phyloP scores from a whole-genome alignment of 92 coral and sea anemone species.

The Montipora capitata region DNA sequence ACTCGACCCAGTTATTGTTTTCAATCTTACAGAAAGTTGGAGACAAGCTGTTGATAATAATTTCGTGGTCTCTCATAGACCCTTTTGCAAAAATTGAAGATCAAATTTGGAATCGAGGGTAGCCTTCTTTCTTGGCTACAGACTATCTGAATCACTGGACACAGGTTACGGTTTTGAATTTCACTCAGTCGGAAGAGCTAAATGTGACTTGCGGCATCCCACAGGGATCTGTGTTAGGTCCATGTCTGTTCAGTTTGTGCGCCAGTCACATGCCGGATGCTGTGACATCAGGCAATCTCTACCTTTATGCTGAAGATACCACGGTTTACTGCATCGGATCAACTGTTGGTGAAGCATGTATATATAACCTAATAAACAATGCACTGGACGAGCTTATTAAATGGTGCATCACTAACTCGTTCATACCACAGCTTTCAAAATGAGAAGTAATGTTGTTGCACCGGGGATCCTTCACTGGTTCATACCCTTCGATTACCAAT shows the following conservation, averaged over 20 bases:
- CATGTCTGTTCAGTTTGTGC: conserved; percentile 53
- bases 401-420: background rate
- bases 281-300: background rate
- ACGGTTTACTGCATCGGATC: background rate
- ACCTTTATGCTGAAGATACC: background rate
- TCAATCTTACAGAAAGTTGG: too few relatives aligned
- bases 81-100: conserved; percentile 9
- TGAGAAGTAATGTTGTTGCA: background rate
- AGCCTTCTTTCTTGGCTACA: background rate
- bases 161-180: too few relatives aligned
- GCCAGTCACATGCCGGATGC: conserved; percentile 47
- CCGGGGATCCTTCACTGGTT: background rate
- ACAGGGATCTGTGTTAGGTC: conserved; percentile 1
- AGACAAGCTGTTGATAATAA: conserved; percentile 14
- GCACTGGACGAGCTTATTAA: conserved; percentile 9
- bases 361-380: background rate
- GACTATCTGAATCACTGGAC: conserved; percentile 19
- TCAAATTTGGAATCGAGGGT: background rate
- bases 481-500: background rate
- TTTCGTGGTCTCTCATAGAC: conserved; percentile 17
- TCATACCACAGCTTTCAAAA: background rate
- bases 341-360: conserved; percentile 2
- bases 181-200: too few relatives aligned
- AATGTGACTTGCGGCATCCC: too few relatives aligned
- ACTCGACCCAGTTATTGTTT: too few relatives aligned